Evolutionary conservation across 1,140 invertebrate genomes (phyloP).

Genomic region (Hylaeus volcanicus): DNA sequence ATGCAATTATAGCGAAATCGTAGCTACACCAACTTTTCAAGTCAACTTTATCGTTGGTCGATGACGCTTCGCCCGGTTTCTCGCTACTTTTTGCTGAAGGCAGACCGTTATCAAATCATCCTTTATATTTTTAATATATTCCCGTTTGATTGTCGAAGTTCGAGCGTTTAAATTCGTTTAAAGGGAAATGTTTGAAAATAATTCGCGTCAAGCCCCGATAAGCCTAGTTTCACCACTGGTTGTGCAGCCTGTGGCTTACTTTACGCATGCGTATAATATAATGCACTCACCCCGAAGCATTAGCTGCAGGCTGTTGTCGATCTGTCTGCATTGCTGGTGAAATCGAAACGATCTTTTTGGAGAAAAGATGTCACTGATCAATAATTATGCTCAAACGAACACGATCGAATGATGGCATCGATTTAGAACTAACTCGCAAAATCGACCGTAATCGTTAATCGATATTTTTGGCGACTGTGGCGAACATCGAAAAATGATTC

Average conservation of each 20-base stretch:
- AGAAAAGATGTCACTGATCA: neutral
- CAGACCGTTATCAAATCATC: too few relatives aligned
- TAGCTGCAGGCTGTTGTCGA: neutral
- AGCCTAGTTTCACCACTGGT: too few relatives aligned
- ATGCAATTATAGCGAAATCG: neutral
- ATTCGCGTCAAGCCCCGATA: too few relatives aligned
- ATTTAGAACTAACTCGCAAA: neutral
- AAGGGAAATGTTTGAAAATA: too few relatives aligned
- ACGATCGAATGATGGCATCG: neutral
- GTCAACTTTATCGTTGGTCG: constrained; percentile 13
- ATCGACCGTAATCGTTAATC: neutral
- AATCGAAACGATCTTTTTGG: constrained; percentile 69
- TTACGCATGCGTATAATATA: neutral
- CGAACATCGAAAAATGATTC: too few relatives aligned
- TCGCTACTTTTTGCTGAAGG: neutral
- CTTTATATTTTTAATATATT: too few relatives aligned
- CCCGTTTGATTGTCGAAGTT: too few relatives aligned
- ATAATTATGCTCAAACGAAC: neutral
- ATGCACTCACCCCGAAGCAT: neutral
- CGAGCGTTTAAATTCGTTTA: too few relatives aligned
- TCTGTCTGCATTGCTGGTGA: constrained; percentile 73
- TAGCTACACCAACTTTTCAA: neutral
- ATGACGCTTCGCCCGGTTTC: neutral
- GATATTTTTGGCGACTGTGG: too few relatives aligned
- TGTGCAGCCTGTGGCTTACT: too few relatives aligned